Percentiles rank a stretch among this genome's conserved stretches.
Evolutionary conservation across 2,797 vertebrate species (phyloP).

Genomic region (Pseudomugil tenellus): DNA sequence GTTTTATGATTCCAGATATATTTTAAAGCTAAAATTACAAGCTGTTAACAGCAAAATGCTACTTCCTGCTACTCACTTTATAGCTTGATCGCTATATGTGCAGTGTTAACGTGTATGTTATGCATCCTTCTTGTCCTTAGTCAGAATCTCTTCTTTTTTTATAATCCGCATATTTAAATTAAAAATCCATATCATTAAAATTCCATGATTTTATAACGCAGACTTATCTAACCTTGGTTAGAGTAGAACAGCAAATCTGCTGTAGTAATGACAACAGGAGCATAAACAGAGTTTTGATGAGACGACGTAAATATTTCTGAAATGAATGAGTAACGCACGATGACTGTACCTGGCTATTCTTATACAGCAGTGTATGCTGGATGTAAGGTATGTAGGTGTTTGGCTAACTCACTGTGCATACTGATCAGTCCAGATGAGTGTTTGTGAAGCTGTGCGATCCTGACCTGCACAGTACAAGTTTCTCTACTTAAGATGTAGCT

Average conservation of each 20-base stretch:
- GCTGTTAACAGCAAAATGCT: neutral
- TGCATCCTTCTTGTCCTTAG: neutral
- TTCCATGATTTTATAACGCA: neutral
- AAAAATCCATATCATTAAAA: slow-evolving; percentile 1
- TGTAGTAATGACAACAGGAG: neutral
- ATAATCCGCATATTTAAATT: neutral
- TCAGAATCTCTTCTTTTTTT: neutral
- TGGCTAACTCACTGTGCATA: slow-evolving; percentile 18
- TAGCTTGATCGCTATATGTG: neutral
- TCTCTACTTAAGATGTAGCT: slow-evolving; percentile 8
- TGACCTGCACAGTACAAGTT: neutral
- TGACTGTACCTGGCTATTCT: slow-evolving; percentile 13
- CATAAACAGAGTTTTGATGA: slow-evolving; percentile 12
- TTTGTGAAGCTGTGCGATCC: slow-evolving; percentile 23
- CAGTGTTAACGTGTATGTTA: neutral
- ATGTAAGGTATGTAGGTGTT: slow-evolving; percentile 31
- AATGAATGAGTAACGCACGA: slow-evolving; percentile 26
- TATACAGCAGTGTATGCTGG: neutral
- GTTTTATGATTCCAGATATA: slow-evolving; percentile 5
- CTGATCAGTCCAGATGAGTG: slow-evolving; percentile 37
- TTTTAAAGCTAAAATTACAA: slow-evolving; percentile 9
- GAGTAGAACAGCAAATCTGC: neutral
- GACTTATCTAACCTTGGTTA: slow-evolving; percentile 1
- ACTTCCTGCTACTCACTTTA: neutral
- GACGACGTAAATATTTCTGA: slow-evolving; percentile 4